A percentile compares a stretch with the other conserved stretches of the same genome.
Conservation (phyloP, 2,888 invertebrate species). For the Hybos culiciformis region DNA sequence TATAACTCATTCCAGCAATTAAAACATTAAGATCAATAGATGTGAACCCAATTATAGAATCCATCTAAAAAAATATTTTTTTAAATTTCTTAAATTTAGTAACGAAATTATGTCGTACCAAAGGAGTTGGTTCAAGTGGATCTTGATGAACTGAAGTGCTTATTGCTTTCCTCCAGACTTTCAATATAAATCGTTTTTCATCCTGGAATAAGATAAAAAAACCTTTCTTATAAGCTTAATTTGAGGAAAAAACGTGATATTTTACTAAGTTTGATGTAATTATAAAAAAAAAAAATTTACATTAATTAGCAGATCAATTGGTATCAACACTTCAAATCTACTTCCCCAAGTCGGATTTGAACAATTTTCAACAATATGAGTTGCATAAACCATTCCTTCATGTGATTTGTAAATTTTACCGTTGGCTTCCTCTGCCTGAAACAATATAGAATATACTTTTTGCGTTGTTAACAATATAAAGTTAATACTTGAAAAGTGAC, state of each 20-base stretch:
- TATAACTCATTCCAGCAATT: conserved; percentile 37
- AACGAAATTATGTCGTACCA: no score
- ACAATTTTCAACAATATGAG: conserved; percentile 39
- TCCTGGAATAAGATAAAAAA: conserved; percentile 30
- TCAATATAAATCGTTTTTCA: conserved; percentile 44
- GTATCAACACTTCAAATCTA: conserved; percentile 37
- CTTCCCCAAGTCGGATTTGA: conserved; percentile 44
- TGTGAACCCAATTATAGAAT: conserved; percentile 46
- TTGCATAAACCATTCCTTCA: conserved; percentile 36
- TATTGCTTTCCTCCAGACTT: conserved; percentile 44
- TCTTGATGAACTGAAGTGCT: conserved; percentile 29
- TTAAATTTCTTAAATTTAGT: no score
- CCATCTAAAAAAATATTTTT: no score
- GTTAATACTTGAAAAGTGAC: no score
- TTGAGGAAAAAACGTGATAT: no score
- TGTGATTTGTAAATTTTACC: conserved; percentile 26
- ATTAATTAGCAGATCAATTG: conserved; percentile 39
- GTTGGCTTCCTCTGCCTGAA: conserved; percentile 32
- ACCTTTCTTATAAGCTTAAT: no score
- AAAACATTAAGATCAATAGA: conserved; percentile 44
- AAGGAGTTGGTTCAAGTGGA: conserved; percentile 35
- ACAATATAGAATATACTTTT: no score
- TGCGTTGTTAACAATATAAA: no score
- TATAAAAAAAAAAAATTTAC: conserved; percentile 32
- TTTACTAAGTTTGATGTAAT: not conserved